Percentiles rank a stretch among this genome's conserved stretches.
phyloP scores from a whole-genome alignment of 2,797 vertebrate species.

The Bucorvus abyssinicus region DNA sequence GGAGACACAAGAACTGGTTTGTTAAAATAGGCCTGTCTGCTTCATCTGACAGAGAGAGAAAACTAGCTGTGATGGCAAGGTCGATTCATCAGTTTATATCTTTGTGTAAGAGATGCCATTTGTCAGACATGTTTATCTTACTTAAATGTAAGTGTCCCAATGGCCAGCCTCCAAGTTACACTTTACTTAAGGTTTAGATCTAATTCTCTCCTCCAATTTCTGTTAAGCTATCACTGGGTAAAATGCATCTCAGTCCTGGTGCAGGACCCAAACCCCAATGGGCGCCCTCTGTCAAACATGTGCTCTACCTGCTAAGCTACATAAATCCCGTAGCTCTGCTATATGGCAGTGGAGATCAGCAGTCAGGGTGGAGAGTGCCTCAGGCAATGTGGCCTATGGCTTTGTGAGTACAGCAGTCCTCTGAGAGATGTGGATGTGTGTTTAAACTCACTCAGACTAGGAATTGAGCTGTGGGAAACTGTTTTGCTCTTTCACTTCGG shows the following conservation, averaged over 20 bases:
- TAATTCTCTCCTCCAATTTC: not conserved
- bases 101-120: not conserved
- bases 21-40: not conserved
- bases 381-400: not conserved
- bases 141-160: not conserved
- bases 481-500: not conserved
- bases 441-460: not conserved
- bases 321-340: not conserved
- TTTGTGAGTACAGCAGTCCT: not conserved
- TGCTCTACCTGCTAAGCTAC: not conserved
- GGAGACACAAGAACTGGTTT: not conserved
- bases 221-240: not conserved
- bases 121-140: not conserved
- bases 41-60: not conserved
- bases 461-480: not conserved
- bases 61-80: not conserved
- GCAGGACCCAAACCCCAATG: not conserved
- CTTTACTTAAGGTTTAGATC: not conserved
- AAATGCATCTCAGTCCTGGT: not conserved
- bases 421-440: not conserved
- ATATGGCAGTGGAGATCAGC: not conserved
- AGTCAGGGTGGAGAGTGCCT: not conserved
- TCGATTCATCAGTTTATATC: not conserved
- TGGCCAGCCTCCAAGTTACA: not conserved
- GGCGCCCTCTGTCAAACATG: rapidly evolving